A percentile compares a stretch with the other conserved stretches of the same genome.
Evolutionary conservation across 1,140 invertebrate genomes (phyloP).

Genomic region (Zophobas atratus): DNA sequence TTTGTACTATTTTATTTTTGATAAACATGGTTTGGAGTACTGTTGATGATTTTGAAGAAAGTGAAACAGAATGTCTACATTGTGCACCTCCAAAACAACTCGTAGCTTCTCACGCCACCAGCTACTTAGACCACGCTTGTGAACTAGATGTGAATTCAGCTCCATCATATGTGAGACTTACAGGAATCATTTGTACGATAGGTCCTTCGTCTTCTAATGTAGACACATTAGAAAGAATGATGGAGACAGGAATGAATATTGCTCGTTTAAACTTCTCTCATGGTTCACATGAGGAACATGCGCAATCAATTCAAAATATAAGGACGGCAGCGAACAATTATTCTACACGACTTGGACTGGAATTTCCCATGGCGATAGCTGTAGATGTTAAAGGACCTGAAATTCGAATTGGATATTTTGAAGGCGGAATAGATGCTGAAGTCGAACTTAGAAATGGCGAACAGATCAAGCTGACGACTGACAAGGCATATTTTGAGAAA

Average conservation of each 20-base stretch:
- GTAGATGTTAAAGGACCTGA: slow-evolving; percentile 98
- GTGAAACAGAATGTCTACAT: slow-evolving; percentile 11
- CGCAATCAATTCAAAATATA: slow-evolving; percentile 91
- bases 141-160: slow-evolving; percentile 93
- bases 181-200: slow-evolving; percentile 99
- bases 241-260: slow-evolving; percentile 99
- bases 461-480: slow-evolving; percentile 88
- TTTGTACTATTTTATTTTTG: slow-evolving; percentile 1
- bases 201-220: slow-evolving; percentile 91
- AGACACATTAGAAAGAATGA: slow-evolving; percentile 93
- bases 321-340: slow-evolving; percentile 87
- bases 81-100: slow-evolving; percentile 70
- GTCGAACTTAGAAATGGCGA: slow-evolving; percentile 84
- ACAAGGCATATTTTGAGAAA: slow-evolving; percentile 84
- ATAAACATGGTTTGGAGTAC: slow-evolving; percentile 14
- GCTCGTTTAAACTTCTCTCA: slow-evolving; percentile 98
- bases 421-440: slow-evolving; percentile 72
- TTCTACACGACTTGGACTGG: slow-evolving; percentile 80
- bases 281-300: slow-evolving; percentile 97
- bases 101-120: slow-evolving; percentile 75
- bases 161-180: slow-evolving; percentile 86
- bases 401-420: slow-evolving; percentile 94
- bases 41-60: not conserved
- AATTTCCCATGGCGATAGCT: slow-evolving; percentile 92
- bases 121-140: slow-evolving; percentile 93